These are phyloP conservation scores for Ips nitidus DNA, from an alignment of 1,140 invertebrate genomes.

Conservation along the genomic window DNA sequence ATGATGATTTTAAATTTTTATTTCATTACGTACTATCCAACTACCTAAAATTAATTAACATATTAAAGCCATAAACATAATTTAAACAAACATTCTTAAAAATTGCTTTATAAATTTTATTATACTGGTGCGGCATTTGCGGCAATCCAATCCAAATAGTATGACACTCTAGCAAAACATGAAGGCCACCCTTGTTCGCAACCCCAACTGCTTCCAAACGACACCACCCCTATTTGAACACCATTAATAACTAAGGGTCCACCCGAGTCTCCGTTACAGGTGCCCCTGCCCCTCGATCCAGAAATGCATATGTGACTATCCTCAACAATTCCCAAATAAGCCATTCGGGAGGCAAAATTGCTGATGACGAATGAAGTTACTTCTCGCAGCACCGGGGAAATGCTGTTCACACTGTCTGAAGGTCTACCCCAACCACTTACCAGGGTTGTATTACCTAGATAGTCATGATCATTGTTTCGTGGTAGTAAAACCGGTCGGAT, in stretches of 20 bases:
- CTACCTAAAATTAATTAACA: background rate
- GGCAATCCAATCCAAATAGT: slow-evolving; percentile 26
- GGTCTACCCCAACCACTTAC: slow-evolving; percentile 57
- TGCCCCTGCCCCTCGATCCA: slow-evolving; percentile 51
- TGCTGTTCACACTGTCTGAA: slow-evolving; percentile 47
- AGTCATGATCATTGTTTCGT: slow-evolving; percentile 41
- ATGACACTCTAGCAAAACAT: slow-evolving; percentile 38
- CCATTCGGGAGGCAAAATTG: slow-evolving; percentile 46
- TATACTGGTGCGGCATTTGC: slow-evolving; percentile 4
- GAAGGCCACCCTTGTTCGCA: slow-evolving; percentile 59
- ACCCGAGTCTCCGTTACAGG: slow-evolving; percentile 54
- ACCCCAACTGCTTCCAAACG: slow-evolving; percentile 57
- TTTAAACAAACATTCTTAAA: background rate
- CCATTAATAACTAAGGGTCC: slow-evolving; percentile 52
- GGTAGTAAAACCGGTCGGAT: slow-evolving; percentile 56
- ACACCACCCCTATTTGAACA: slow-evolving; percentile 54
- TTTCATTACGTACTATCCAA: background rate
- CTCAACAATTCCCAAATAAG: slow-evolving; percentile 48
- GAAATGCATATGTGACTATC: slow-evolving; percentile 55
- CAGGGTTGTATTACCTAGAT: slow-evolving; percentile 40
- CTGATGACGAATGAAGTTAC: slow-evolving; percentile 43
- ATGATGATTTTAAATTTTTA: background rate
- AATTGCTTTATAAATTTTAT: background rate
- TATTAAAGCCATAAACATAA: background rate
- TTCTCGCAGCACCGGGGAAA: slow-evolving; percentile 47